These are phyloP conservation scores for Porites cylindrica DNA, from an alignment of 92 coral and sea anemone genomes.

Conservation along the genomic window DNA sequence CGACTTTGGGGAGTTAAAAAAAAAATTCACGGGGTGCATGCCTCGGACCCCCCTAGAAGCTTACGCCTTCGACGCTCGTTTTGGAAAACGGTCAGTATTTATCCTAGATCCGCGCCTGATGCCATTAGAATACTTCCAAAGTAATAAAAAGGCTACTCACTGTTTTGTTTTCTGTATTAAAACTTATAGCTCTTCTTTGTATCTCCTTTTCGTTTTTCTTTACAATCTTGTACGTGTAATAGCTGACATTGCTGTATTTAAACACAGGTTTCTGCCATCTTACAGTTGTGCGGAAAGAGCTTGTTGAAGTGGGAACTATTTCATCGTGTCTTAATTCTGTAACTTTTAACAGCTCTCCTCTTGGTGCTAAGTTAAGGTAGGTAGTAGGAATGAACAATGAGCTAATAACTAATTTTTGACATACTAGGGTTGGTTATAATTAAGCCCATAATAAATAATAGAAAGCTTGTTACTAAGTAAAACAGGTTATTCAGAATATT, in stretches of 20 bases:
- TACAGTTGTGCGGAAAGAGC: slow-evolving; percentile 15
- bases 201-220: neutral
- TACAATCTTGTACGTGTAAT: slow-evolving; percentile 19
- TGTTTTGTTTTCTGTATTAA: neutral
- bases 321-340: slow-evolving; percentile 12
- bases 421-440: no score
- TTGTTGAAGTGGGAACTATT: slow-evolving; percentile 9
- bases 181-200: slow-evolving; percentile 18
- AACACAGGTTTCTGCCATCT: slow-evolving; percentile 55
- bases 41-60: no score
- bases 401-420: no score
- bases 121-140: no score
- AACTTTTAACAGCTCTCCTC: slow-evolving; percentile 24
- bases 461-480: no score
- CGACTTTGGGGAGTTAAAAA: no score
- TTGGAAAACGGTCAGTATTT: no score
- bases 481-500: no score
- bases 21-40: no score
- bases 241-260: slow-evolving; percentile 32
- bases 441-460: no score
- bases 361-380: slow-evolving; percentile 13
- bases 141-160: neutral
- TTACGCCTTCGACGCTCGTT: no score
- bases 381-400: neutral
- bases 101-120: no score